A percentile compares a stretch with the other conserved stretches of the same genome.
Evolutionary conservation across 1,140 invertebrate genomes (phyloP).

Genomic region (Bombus polaris): DNA sequence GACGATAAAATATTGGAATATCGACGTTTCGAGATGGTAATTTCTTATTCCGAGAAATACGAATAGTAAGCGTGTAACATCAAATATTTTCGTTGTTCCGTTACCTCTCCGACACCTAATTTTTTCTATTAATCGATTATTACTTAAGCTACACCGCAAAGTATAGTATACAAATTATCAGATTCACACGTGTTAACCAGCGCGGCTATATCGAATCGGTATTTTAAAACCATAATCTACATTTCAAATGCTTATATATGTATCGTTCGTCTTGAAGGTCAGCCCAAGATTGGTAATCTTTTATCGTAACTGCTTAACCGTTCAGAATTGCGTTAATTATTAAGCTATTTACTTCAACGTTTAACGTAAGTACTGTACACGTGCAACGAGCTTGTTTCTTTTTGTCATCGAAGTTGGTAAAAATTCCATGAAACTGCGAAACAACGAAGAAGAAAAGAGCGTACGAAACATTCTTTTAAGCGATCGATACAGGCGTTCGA

Average conservation of each 20-base stretch:
- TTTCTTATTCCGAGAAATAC: neutral
- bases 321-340: neutral
- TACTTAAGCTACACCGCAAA: neutral
- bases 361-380: too few species aligned
- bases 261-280: neutral
- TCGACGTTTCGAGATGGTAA: slow-evolving; percentile 16
- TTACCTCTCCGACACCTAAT: neutral
- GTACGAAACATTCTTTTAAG: too few species aligned
- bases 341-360: neutral
- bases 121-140: neutral
- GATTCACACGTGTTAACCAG: neutral
- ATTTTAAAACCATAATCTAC: neutral
- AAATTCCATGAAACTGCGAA: neutral
- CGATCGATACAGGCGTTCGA: too few species aligned
- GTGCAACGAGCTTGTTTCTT: neutral
- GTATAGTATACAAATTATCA: neutral
- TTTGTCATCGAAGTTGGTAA: neutral
- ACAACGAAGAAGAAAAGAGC: neutral
- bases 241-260: neutral
- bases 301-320: neutral
- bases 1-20: slow-evolving; percentile 28
- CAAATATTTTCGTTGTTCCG: neutral
- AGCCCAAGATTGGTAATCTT: neutral
- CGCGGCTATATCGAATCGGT: neutral
- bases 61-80: neutral